A percentile compares a stretch with the other conserved stretches of the same genome.
Conservation (phyloP, 2,113 vertebrate species). For the Anthoscopus minutus region DNA sequence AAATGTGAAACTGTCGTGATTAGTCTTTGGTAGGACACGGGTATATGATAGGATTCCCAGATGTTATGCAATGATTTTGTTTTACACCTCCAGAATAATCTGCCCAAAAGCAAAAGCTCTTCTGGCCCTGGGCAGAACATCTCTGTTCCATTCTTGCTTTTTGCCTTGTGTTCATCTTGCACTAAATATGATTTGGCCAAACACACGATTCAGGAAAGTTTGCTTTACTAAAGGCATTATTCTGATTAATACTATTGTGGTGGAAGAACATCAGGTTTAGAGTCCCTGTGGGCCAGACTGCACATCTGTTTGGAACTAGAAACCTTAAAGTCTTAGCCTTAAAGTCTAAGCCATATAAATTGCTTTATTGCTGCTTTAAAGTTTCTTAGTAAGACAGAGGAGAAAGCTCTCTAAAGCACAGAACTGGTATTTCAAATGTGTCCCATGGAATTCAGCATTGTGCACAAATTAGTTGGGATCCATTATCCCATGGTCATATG, state of each 20-base stretch:
- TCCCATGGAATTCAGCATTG: not conserved
- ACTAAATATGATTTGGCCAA: not conserved
- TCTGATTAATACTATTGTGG: not conserved
- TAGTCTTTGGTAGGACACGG: not conserved
- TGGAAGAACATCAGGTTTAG: not conserved
- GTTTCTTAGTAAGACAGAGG: not conserved
- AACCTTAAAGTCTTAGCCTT: not conserved
- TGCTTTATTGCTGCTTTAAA: not conserved
- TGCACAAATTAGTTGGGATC: not conserved
- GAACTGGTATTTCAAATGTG: not conserved
- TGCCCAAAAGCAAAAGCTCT: not conserved
- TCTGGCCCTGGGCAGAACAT: not conserved
- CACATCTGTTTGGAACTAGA: constrained; percentile 6
- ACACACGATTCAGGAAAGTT: not conserved
- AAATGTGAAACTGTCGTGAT: not conserved
- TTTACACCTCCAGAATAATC: not conserved
- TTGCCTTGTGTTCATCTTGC: not conserved
- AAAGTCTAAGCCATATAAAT: not conserved
- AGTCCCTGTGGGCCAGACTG: not conserved
- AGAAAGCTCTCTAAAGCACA: not conserved
- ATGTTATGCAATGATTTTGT: not conserved
- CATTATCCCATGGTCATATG: not conserved
- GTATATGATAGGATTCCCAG: not conserved
- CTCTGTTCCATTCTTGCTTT: not conserved
- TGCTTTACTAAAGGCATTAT: not conserved